Evolutionary conservation across 2,113 vertebrate species (phyloP).

Genomic region (Dasypus novemcinctus): DNA sequence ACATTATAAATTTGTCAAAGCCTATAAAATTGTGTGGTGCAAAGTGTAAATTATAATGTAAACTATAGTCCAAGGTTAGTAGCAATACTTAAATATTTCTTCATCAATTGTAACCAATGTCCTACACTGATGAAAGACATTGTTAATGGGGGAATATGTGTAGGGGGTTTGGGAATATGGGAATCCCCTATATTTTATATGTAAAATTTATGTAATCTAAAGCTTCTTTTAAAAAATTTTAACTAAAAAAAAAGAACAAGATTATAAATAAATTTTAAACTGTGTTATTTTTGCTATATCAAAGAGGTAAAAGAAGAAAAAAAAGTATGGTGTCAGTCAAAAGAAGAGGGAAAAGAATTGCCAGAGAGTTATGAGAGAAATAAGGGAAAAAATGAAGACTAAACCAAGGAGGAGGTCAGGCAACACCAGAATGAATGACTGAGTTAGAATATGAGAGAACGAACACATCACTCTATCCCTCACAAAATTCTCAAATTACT

Average conservation of each 20-base stretch:
- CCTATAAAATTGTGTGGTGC: no score
- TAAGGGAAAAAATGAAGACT: not conserved
- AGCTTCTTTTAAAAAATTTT: no score
- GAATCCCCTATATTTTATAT: no score
- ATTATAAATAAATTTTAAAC: not conserved
- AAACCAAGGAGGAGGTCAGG: not conserved
- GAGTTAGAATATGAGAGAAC: not conserved
- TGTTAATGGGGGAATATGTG: no score
- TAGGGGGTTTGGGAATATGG: no score
- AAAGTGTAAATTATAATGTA: no score
- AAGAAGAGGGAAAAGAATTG: not conserved
- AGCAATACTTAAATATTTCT: no score
- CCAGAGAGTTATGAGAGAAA: not conserved
- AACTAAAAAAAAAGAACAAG: not conserved
- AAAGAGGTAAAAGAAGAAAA: constrained; percentile 25
- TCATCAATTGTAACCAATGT: no score
- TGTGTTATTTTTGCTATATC: not conserved
- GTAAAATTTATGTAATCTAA: no score
- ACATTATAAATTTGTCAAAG: no score
- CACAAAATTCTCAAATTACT: constrained; percentile 33
- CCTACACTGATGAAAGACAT: no score
- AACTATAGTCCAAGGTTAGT: no score
- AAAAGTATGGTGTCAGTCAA: not conserved
- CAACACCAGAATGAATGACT: not conserved
- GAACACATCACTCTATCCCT: not conserved